Conservation (phyloP, 2,797 vertebrate genomes). For the Danio albolineatus region DNA sequence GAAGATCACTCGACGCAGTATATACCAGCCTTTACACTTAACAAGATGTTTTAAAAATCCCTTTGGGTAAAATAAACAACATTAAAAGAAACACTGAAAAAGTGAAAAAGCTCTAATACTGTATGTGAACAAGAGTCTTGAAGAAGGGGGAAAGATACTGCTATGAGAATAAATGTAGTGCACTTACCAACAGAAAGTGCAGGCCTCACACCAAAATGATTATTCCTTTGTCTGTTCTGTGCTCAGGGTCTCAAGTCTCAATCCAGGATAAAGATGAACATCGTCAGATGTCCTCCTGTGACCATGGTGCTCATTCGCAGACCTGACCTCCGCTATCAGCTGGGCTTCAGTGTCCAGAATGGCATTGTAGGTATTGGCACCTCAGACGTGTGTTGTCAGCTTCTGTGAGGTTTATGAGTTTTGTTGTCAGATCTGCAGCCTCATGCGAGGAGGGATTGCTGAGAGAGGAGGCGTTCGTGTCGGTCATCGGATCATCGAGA, state of each 20-base stretch:
- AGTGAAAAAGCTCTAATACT: not conserved
- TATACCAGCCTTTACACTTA: too few relatives aligned
- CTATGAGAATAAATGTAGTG: too few relatives aligned
- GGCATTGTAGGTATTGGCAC: slow-evolving; percentile 88
- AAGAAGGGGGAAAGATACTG: too few relatives aligned
- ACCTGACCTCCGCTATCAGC: slow-evolving; percentile 93
- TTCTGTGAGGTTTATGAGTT: not conserved
- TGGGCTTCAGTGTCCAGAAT: slow-evolving; percentile 97
- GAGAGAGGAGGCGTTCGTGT: slow-evolving; percentile 94
- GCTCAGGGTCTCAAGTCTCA: slow-evolving; percentile 93
- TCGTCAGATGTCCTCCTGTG: slow-evolving; percentile 93
- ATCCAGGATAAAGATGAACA: slow-evolving; percentile 93
- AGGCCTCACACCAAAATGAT: not conserved
- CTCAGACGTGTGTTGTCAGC: not conserved
- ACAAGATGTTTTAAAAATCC: too few relatives aligned
- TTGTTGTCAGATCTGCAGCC: slow-evolving; percentile 89
- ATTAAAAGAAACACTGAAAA: not conserved
- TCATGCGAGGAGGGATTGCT: slow-evolving; percentile 96
- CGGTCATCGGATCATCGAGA: slow-evolving; percentile 96
- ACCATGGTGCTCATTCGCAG: slow-evolving; percentile 95
- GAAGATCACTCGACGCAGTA: too few relatives aligned
- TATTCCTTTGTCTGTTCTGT: not conserved
- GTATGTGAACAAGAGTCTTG: too few relatives aligned
- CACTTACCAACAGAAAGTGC: too few relatives aligned
- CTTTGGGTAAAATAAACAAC: not conserved